These are phyloP conservation scores for Ochropacha duplaris DNA, from an alignment of 2,888 invertebrate species.

Conservation along the genomic window DNA sequence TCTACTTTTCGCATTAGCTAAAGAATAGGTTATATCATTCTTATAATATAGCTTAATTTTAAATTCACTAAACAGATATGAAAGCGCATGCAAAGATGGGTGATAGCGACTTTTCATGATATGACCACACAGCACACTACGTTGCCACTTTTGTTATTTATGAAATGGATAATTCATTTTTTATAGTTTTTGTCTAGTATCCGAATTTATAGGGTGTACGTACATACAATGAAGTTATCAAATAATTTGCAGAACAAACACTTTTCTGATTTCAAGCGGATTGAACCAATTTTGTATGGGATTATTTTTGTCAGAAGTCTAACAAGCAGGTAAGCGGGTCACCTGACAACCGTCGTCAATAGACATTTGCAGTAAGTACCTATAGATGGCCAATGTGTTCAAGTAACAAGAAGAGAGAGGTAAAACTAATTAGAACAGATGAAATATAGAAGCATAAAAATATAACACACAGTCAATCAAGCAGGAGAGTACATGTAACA, in stretches of 20 bases:
- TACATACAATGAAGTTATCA: too few relatives aligned
- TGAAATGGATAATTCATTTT: too few relatives aligned
- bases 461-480: slow-evolving; percentile 13
- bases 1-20: slow-evolving; percentile 11
- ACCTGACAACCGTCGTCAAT: too few relatives aligned
- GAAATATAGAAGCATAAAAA: slow-evolving; percentile 26
- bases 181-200: too few relatives aligned
- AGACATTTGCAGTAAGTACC: too few relatives aligned
- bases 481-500: slow-evolving; percentile 50
- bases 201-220: neutral
- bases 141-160: slow-evolving; percentile 24
- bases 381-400: too few relatives aligned
- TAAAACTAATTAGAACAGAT: neutral
- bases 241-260: too few relatives aligned
- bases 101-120: slow-evolving; percentile 46
- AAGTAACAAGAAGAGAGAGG: neutral
- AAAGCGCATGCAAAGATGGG: slow-evolving; percentile 43
- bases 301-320: too few relatives aligned
- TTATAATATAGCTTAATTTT: slow-evolving; percentile 34
- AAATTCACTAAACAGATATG: slow-evolving; percentile 37
- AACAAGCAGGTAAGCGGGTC: too few relatives aligned
- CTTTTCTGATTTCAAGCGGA: too few relatives aligned
- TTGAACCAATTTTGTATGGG: neutral
- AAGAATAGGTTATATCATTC: slow-evolving; percentile 25
- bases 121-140: slow-evolving; percentile 55